These are phyloP conservation scores for Drosophila paracracens DNA, from an alignment of 2,888 invertebrate genomes.

Conservation along the genomic window DNA sequence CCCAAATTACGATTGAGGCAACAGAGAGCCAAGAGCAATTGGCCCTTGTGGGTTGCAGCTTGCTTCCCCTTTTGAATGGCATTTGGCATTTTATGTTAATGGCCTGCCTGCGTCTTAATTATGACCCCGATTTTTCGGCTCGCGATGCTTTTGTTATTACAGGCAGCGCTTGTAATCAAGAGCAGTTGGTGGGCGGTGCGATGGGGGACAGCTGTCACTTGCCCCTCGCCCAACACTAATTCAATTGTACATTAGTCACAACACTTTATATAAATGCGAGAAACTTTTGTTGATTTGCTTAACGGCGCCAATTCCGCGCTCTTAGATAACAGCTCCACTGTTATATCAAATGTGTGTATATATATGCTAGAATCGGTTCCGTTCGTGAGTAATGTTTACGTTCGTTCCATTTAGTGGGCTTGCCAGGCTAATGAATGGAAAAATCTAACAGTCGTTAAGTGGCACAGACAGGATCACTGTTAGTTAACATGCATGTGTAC, in stretches of 20 bases:
- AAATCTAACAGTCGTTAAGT: background rate
- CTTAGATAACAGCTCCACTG: conserved; percentile 55
- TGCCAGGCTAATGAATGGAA: background rate
- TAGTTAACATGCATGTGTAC: conserved; percentile 19
- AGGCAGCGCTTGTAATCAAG: conserved; percentile 35
- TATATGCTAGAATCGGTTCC: background rate
- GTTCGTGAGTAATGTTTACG: conserved; percentile 2
- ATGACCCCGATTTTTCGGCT: conserved; percentile 48
- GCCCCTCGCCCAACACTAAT: conserved; percentile 32
- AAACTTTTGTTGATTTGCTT: conserved; percentile 40
- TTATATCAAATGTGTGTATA: conserved; percentile 8
- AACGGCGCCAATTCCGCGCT: conserved; percentile 38
- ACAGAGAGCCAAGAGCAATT: conserved; percentile 37
- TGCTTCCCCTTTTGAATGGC: conserved; percentile 29
- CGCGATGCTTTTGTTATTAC: conserved; percentile 33
- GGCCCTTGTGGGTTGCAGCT: conserved; percentile 28
- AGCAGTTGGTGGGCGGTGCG: background rate
- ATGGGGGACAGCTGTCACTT: background rate
- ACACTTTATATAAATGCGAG: conserved; percentile 45
- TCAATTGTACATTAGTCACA: conserved; percentile 66
- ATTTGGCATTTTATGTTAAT: conserved; percentile 64
- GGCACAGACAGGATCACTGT: background rate
- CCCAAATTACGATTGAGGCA: conserved; percentile 75
- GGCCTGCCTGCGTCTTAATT: conserved; percentile 40
- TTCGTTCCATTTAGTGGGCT: background rate